Evolutionary conservation across 2,797 vertebrate genomes (phyloP).

Genomic region (Lycodopsis pacificus): DNA sequence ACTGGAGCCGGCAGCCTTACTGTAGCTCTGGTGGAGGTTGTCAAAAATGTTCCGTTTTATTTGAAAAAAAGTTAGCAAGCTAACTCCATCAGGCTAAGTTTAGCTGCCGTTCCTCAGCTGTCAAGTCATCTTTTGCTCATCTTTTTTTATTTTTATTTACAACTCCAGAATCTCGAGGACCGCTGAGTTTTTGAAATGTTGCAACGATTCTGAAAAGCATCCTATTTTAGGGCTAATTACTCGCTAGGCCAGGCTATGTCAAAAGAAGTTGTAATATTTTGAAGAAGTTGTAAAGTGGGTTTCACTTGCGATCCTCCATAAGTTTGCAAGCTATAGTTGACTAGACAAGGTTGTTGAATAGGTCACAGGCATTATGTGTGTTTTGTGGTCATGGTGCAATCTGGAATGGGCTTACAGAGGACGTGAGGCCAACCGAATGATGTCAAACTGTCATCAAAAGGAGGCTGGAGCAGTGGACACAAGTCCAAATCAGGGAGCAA

Average conservation of each 20-base stretch:
- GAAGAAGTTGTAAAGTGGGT: background rate
- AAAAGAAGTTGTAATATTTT: conserved; percentile 49
- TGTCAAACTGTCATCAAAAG: conserved; percentile 14
- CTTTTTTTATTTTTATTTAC: conserved; percentile 47
- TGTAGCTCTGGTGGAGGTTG: conserved; percentile 28
- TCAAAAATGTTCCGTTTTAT: conserved; percentile 55
- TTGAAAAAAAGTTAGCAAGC: conserved; percentile 54
- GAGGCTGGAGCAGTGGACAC: background rate
- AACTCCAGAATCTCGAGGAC: conserved; percentile 26
- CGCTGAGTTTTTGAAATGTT: conserved; percentile 38
- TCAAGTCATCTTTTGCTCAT: conserved; percentile 50
- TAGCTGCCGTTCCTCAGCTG: conserved; percentile 39
- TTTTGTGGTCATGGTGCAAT: background rate
- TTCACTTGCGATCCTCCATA: background rate
- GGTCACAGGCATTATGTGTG: conserved; percentile 11
- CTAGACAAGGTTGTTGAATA: conserved; percentile 21
- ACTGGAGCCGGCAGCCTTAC: conserved; percentile 36
- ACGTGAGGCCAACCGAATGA: conserved; percentile 6
- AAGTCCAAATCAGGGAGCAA: background rate
- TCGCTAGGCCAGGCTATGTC: conserved; percentile 31
- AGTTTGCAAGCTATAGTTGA: conserved; percentile 13
- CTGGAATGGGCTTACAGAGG: background rate
- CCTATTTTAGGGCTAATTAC: conserved; percentile 54
- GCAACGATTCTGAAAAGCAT: conserved; percentile 23
- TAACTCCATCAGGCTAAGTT: conserved; percentile 53